Evolutionary conservation across 2,888 invertebrate species (phyloP), one percentile per base, ranked within the genome.

Genomic region (Dinocampus coccinellae): DNA sequence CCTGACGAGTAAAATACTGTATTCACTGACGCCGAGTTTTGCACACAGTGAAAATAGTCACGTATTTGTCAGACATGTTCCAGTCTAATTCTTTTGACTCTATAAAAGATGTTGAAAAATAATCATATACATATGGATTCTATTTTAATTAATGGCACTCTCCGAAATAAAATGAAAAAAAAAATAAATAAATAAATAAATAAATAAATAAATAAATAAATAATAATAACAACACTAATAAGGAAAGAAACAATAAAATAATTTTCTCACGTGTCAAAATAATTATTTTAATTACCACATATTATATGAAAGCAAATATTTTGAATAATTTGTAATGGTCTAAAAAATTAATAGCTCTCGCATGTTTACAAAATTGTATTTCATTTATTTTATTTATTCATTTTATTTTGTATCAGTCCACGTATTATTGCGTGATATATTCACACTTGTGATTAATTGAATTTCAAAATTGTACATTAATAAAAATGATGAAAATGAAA

Each of bases 41-140:
- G 62, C 62, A 36, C 55, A 26, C 69, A 77, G 77, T 76, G 69
- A 73, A 75, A 73, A 73, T 62, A 52, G 70, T 75, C 76, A 61
- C 53, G 58, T 68, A 65, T 29, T 70, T 42, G 77, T 76, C 76
- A 73, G 76, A 67, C 77, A 57, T 47, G 22, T 24, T 55, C 34
- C 16, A 29, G 10, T 47, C 13, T n/a, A 20, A 20, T 58, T 58
- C 26, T 33, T 7, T 7, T 9, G 47, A 33, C 34, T 34, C 53
- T 34, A 53, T 13, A 33, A 24, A 13, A 55, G 20, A 9, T 24
- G 7, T 57, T 39, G 29, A 6, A 22, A 7, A 24, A 39, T 47
- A 7, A 3, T 7, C 6, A 7, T 47, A 16, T 7, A 39, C 13
- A n/a, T n/a, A 10, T 7, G 16, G 16, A 3, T 16, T n/a, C 16